Evolutionary conservation across 2,797 vertebrate species (phyloP), one percentile per base, ranked within the genome.

Genomic region (Zonotrichia albicollis): DNA sequence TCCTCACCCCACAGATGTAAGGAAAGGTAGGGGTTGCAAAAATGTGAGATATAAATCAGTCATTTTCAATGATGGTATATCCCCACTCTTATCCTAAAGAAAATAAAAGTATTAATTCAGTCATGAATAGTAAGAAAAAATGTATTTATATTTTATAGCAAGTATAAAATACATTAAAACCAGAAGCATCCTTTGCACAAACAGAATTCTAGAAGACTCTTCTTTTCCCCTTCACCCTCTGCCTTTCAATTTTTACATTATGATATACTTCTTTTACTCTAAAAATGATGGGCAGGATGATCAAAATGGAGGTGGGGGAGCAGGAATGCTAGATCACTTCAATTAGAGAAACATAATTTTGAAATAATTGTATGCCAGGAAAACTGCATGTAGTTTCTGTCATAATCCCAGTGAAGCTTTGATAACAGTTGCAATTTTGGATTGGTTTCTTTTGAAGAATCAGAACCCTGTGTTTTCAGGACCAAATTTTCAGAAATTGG

Each of bases 361-460:
- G 48, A 86, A 84, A 84, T 92, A 92, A 94, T 93, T 90, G 51
- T 89, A 67, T 86, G 64, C 70, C 60, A 85, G 78, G 60, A 76
- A 78, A 58, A 46, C 60, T 62, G 42, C 27, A 0, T 62, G 57
- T 50, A 66, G 36, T 76, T 94, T 87, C 92, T 92, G 66, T 90
- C 79, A 84, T 67, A 78, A 94, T 95, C 74, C 60, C 42, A 84
- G 40, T 42, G 45, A 94, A 89, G 89, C 87, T 89, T 89, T 92
- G 91, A 96, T 96, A 94, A 85, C 54, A 89, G 80, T 76, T 94
- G 45, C 34, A 78, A 20, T 93, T 94, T 91, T 93, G 89, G 73
- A 90, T 86, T 88, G 80, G 70, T 81, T 94, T 95, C 92, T 96
- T 93, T 89, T 95, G 87, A 96, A 93, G 89, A 89, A 88, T 95